phyloP scores from a whole-genome alignment of 2,888 invertebrate species.

The Apodemia zela region DNA sequence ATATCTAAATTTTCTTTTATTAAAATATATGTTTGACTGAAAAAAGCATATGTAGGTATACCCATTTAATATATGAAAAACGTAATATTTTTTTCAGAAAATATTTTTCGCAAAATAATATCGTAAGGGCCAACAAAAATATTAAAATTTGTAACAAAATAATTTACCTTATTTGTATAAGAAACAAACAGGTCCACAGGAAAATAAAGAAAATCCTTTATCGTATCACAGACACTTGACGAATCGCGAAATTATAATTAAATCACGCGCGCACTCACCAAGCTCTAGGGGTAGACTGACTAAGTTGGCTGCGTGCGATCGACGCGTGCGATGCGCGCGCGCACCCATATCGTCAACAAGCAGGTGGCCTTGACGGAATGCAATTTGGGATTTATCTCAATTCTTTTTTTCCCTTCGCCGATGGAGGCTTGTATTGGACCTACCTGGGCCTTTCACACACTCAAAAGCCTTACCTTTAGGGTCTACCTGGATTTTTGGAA shows the following conservation, averaged over 20 bases:
- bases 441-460: constrained; percentile 22
- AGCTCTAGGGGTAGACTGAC: constrained; percentile 3
- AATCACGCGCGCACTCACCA: neutral
- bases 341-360: constrained; percentile 27
- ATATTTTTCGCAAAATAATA: neutral
- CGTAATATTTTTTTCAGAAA: too few relatives aligned
- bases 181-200: constrained; percentile 23
- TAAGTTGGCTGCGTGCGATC: constrained; percentile 22
- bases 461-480: neutral
- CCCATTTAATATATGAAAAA: too few relatives aligned
- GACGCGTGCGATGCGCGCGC: constrained; percentile 33
- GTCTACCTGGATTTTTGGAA: constrained; percentile 7
- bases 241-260: neutral
- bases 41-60: too few relatives aligned
- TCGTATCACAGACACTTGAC: constrained; percentile 12
- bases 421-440: constrained; percentile 29
- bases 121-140: neutral
- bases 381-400: constrained; percentile 63
- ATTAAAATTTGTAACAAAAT: neutral
- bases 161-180: constrained; percentile 23
- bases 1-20: too few relatives aligned
- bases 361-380: constrained; percentile 51
- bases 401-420: constrained; percentile 27
- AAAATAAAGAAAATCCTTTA: constrained; percentile 16
- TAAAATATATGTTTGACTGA: too few relatives aligned